Evolutionary conservation across 2,888 invertebrate species (phyloP), one percentile per base, ranked within the genome.

Genomic region (Dorcus parallelipipedus): DNA sequence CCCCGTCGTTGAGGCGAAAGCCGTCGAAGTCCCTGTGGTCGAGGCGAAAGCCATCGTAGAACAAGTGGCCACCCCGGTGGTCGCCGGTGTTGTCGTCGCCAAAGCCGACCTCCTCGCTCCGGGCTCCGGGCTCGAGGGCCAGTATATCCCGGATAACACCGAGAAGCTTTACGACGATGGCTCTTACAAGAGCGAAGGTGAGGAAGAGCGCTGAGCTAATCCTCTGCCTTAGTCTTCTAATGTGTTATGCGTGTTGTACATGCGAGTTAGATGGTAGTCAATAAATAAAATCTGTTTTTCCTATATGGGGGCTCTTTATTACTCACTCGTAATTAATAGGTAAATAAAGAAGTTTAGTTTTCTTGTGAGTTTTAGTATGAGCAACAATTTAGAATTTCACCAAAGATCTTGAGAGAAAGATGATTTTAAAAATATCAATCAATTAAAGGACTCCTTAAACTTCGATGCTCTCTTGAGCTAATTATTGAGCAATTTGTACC

Each of bases 121-220:
- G 33, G 69, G 69, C 10, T 67, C 67, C 49, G 70, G 67, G 47
- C 51, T 66, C 47, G 69, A 69, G 67, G 69, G 70, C 43, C 70
- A 69, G 62, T 71, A 65, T 59, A 49, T 69, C 9, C 69, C 66
- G 42, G 67, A 67, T 39, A 64, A 67, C 56, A 69, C 65, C 47
- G 73, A 73, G 60, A 66, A 69, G 58, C 64, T 72, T 23, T 73
- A 73, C 63, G 71, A 75, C 58, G 71, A 74, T 61, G 75, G 75
- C 8, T 69, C 72, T 43, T 74, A 74, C 64, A 72, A 69, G 56
- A 71, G 69, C 38, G 72, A 71, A 57, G 10, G 10, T 5, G 45
- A 45, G n/a, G n/a, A 45, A 23, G 20, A 45, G 9, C 23, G 2
- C 9, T 45, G 20, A 23, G 23, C 3, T 10, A 45, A 9, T 9